Base-by-base conservation (phyloP, 2,888 invertebrate genomes). In the Desoria tigrina region DNA sequence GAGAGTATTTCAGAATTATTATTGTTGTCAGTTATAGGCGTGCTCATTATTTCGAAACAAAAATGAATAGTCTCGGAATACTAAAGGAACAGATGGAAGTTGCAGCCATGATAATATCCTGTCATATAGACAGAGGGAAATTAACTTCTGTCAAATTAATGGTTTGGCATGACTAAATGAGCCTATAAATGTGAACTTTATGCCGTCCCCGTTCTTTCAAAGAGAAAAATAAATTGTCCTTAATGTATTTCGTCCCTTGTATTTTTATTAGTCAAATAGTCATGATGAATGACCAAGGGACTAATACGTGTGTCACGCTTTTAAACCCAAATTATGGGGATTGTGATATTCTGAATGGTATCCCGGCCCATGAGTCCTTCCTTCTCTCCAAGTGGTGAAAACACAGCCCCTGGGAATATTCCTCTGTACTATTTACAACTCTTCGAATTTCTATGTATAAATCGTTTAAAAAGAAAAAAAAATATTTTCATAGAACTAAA, bases 151-250 rank as follows among this genome's bases (percentile, higher is more conserved):
- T 51, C 3, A 57, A 39, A 57, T 57, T 57, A 57, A 57, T 42
- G 39, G 42, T 24, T 42, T 42, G 28, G 56, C 56, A 37, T 57
- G 56, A 57, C 56, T 37, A 57, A 57, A 57, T 57, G 56, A 57
- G 23, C 42, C 56, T 45, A 45, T 45, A 45, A 45, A 45, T 32
- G 32, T 32, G 4, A 32, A 32, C 32, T 4, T 18, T 45, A 45
- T 18, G 6, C 16, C 45, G 9, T 11, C 39, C 39, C 39, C 39
- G 16, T 39, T 39, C 39, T 9, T 9, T 39, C 39, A 16, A n/a
- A 45, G 21, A 45, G 21, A 45, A 45, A 45, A 45, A 45, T 45
- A 45, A 45, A 45, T 45, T 45, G 45, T 21, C 45, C 45, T 21
- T 21, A 32, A 32, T 32, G 32, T 32, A 32, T 32, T 32, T 32